Evolutionary conservation across 2,113 vertebrate species (phyloP), one percentile per base, ranked within the genome.

Genomic region (Laterallus jamaicensis): DNA sequence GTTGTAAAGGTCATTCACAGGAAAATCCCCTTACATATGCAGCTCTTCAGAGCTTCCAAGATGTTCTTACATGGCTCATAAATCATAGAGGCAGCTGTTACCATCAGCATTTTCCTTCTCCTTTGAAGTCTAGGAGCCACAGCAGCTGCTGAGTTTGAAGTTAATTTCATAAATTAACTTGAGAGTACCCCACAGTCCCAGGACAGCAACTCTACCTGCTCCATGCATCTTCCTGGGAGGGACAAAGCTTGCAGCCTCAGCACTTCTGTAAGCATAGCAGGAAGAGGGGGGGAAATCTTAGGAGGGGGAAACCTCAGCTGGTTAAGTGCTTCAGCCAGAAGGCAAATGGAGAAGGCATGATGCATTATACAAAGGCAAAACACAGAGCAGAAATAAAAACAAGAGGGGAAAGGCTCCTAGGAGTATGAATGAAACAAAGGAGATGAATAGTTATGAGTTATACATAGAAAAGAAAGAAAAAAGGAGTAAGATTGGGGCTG

Each of bases 101-200:
- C 86, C 71, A 68, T 96, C 93, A 96, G 96, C 95, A 74, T 87
- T 97, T 97, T 97, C 69, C 84, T 91, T 68, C 74, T 86, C 77
- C 69, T 83, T 87, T 92, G 80, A 82, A 96, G 81, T 20, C 40
- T 15, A 69, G 35, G 54, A 87, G 81, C 40, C 32, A 4, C 74
- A 93, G 90, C 88, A 94, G 86, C 88, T 96, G 93, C 97, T 94
- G 92, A 96, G 78, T 77, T 92, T 95, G 86, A 95, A 96, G 82
- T 75, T 93, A 92, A 91, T 97, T 96, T 95, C 71, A 68, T 60
- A 92, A 96, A 97, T 96, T 93, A 95, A 96, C 90, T 93, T 93
- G 58, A 94, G 91, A 92, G 58, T 90, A 94, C 47, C 13, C 22
- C 84, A 80, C 37, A 44, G 78, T 93, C 88, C 91, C 94, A 93